Evolutionary conservation across 2,888 invertebrate genomes (phyloP).

Genomic region (Rhorus exstirpatorius): DNA sequence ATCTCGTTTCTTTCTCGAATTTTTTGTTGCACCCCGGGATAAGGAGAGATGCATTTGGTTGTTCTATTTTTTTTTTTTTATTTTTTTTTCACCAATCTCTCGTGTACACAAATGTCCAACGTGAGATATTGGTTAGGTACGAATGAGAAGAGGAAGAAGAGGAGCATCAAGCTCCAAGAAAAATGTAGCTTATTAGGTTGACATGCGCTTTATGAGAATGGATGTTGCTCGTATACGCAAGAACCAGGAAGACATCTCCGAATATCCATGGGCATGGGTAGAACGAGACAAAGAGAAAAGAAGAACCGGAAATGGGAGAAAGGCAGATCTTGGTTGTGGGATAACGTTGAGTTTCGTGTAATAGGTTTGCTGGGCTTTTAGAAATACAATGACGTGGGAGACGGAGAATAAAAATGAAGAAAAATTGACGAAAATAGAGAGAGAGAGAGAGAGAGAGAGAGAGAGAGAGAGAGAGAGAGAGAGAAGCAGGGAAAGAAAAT

Average conservation of each 20-base stretch:
- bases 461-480: slow-evolving; percentile 1
- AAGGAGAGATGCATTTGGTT: no score
- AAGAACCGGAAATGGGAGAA: slow-evolving; percentile 1
- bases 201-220: slow-evolving; percentile 59
- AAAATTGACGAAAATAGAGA: neutral
- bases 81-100: neutral
- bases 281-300: neutral
- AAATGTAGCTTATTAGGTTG: slow-evolving; percentile 60
- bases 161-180: slow-evolving; percentile 1
- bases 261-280: slow-evolving; percentile 1
- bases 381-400: no score
- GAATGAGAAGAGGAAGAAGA: neutral
- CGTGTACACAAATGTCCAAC: neutral
- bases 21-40: neutral
- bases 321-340: slow-evolving; percentile 48
- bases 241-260: neutral
- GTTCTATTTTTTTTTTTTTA: no score
- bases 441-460: neutral
- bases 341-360: slow-evolving; percentile 43
- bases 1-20: neutral
- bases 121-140: no score
- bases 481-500: no score
- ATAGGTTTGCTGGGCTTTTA: no score
- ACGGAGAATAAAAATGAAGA: slow-evolving; percentile 27
- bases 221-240: slow-evolving; percentile 38